phyloP scores from a whole-genome alignment of 2,888 invertebrate genomes.

The Drosophila peninsularis region DNA sequence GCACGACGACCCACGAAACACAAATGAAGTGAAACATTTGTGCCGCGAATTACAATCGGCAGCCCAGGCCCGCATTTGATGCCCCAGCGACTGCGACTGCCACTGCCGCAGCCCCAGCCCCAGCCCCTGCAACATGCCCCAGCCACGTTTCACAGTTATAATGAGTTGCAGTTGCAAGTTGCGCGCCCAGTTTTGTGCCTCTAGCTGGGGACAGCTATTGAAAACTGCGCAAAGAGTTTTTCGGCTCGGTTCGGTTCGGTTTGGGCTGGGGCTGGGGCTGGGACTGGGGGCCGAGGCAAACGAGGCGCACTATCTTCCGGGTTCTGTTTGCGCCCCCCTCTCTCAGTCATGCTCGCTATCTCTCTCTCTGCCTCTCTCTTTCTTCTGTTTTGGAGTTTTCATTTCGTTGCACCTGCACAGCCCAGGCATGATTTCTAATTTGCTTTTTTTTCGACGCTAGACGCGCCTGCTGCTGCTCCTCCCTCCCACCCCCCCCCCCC shows the following conservation, averaged over 20 bases:
- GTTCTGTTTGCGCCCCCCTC: conserved; percentile 44
- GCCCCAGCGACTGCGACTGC: conserved; percentile 7
- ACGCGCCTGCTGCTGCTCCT: conserved; percentile 26
- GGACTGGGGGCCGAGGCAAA: conserved; percentile 25
- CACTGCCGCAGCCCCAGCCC: not conserved
- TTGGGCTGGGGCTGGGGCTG: conserved; percentile 14
- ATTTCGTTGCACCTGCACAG: conserved; percentile 71
- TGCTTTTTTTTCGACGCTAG: conserved; percentile 40
- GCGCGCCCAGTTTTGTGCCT: conserved; percentile 49
- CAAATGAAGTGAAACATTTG: conserved; percentile 81
- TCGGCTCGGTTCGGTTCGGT: conserved; percentile 4
- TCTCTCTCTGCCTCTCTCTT: not conserved
- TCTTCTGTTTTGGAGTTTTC: conserved; percentile 43
- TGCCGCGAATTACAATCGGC: conserved; percentile 76
- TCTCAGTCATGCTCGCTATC: not conserved
- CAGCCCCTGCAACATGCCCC: conserved; percentile 6
- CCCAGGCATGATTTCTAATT: conserved; percentile 70
- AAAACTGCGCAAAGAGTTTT: conserved; percentile 55
- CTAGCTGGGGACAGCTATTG: conserved; percentile 57
- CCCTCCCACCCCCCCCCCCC: conserved; percentile 1
- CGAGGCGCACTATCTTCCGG: conserved; percentile 67
- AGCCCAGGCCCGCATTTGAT: conserved; percentile 57
- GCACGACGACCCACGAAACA: conserved; percentile 66
- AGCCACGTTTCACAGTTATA: conserved; percentile 61
- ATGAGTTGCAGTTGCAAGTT: conserved; percentile 80